Conservation (phyloP, 2,797 vertebrate genomes). For the Coranthus polyacanthus region DNA sequence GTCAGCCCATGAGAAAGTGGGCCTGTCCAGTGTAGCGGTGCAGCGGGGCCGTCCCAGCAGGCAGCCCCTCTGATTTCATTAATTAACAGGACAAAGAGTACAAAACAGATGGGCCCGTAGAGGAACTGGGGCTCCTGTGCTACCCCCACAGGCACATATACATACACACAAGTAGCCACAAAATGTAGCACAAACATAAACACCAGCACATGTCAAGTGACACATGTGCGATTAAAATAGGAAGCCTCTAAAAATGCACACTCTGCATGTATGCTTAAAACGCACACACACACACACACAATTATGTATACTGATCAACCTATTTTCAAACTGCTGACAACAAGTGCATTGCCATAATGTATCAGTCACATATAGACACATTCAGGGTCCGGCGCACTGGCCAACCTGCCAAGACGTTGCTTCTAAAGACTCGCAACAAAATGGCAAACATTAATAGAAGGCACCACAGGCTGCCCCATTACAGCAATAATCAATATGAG, state of each 20-base stretch:
- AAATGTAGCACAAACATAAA: conserved; percentile 46
- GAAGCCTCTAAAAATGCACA: neutral
- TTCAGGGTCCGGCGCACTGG: conserved; percentile 24
- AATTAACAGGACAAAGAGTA: conserved; percentile 86
- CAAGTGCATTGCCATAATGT: conserved; percentile 2
- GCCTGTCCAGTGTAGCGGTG: conserved; percentile 75
- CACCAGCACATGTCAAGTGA: conserved; percentile 32
- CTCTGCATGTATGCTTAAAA: neutral
- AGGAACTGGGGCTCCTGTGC: conserved; percentile 76
- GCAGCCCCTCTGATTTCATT: conserved; percentile 85
- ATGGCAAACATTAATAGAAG: conserved; percentile 55
- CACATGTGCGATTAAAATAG: conserved; percentile 34
- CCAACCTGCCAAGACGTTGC: conserved; percentile 52
- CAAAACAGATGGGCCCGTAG: conserved; percentile 84
- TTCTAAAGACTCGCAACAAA: conserved; percentile 37
- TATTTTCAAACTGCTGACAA: neutral
- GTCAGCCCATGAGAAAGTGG: conserved; percentile 78
- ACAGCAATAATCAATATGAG: conserved; percentile 69
- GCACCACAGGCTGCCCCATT: conserved; percentile 51
- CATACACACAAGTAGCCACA: conserved; percentile 34
- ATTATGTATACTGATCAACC: neutral
- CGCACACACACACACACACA: conserved; percentile 1
- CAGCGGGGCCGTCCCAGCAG: conserved; percentile 81
- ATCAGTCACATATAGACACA: conserved; percentile 21
- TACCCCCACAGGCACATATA: conserved; percentile 68